Conservation (phyloP, 2,888 invertebrate genomes). For the Archips crataeganus region DNA sequence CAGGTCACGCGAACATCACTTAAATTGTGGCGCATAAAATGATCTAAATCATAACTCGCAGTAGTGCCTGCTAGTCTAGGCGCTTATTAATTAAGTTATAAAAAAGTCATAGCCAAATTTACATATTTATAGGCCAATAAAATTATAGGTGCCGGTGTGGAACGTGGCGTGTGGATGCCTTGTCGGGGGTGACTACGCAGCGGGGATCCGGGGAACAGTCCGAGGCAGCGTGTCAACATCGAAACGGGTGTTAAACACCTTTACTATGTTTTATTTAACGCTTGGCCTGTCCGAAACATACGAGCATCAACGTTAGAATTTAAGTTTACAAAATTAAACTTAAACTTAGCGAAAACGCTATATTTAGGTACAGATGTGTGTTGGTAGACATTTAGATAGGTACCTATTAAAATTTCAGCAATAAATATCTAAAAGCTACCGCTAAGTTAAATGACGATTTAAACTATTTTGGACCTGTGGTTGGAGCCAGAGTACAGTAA, state of each 20-base stretch:
- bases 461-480: too few relatives aligned
- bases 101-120: slow-evolving; percentile 82
- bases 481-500: too few relatives aligned
- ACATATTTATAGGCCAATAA: slow-evolving; percentile 80
- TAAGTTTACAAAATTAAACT: background rate
- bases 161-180: slow-evolving; percentile 34
- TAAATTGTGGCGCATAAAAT: slow-evolving; percentile 79
- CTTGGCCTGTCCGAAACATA: background rate
- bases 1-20: slow-evolving; percentile 80
- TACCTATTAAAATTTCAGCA: too few relatives aligned
- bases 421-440: too few relatives aligned
- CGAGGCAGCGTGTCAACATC: background rate
- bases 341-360: too few relatives aligned
- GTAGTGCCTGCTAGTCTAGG: slow-evolving; percentile 53
- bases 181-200: slow-evolving; percentile 17
- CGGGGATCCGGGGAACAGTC: background rate
- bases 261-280: background rate
- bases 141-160: slow-evolving; percentile 47
- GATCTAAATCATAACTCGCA: slow-evolving; percentile 78
- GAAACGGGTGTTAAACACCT: background rate
- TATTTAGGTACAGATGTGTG: too few relatives aligned
- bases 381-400: too few relatives aligned
- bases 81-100: slow-evolving; percentile 83
- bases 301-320: background rate
- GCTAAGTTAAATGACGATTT: too few relatives aligned